A percentile compares a stretch with the other conserved stretches of the same genome.
Evolutionary conservation across 2,797 vertebrate species (phyloP).

Genomic region (Chromobotia macracanthus): DNA sequence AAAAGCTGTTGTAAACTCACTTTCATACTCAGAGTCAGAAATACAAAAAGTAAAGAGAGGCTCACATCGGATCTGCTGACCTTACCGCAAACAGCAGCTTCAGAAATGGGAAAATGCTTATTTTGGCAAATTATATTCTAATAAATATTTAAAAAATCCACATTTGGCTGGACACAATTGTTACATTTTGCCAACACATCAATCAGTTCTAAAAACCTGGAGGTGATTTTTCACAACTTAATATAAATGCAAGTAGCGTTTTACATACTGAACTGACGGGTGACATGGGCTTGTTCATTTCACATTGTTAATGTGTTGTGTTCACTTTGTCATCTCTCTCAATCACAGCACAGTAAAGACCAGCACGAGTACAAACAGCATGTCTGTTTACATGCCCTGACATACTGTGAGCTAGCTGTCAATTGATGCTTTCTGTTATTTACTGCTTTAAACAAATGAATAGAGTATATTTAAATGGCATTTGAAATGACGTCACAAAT

Average conservation of each 20-base stretch:
- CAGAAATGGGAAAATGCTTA: slow-evolving; percentile 66
- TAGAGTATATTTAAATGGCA: slow-evolving; percentile 32
- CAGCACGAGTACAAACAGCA: slow-evolving; percentile 48
- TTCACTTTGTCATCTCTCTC: slow-evolving; percentile 61
- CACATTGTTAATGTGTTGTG: slow-evolving; percentile 60
- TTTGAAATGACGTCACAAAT: slow-evolving; percentile 28
- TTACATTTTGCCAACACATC: slow-evolving; percentile 58
- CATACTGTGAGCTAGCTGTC: slow-evolving; percentile 35
- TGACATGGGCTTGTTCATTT: slow-evolving; percentile 71
- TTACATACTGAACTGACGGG: slow-evolving; percentile 70
- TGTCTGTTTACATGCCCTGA: slow-evolving; percentile 42
- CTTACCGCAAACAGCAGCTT: slow-evolving; percentile 69
- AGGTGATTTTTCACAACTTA: slow-evolving; percentile 76
- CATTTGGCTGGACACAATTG: slow-evolving; percentile 61
- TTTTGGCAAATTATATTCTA: slow-evolving; percentile 78
- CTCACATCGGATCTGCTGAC: slow-evolving; percentile 62
- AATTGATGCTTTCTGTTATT: slow-evolving; percentile 56
- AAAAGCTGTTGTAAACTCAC: background rate
- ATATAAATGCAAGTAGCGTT: slow-evolving; percentile 69
- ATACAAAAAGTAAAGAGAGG: slow-evolving; percentile 54
- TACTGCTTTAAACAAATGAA: slow-evolving; percentile 31
- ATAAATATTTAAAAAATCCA: slow-evolving; percentile 73
- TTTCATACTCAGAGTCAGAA: background rate
- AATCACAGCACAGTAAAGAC: slow-evolving; percentile 58
- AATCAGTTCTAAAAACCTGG: slow-evolving; percentile 68